Base-by-base conservation (phyloP, 2,797 vertebrate species). In the Spinus olivaceus region DNA sequence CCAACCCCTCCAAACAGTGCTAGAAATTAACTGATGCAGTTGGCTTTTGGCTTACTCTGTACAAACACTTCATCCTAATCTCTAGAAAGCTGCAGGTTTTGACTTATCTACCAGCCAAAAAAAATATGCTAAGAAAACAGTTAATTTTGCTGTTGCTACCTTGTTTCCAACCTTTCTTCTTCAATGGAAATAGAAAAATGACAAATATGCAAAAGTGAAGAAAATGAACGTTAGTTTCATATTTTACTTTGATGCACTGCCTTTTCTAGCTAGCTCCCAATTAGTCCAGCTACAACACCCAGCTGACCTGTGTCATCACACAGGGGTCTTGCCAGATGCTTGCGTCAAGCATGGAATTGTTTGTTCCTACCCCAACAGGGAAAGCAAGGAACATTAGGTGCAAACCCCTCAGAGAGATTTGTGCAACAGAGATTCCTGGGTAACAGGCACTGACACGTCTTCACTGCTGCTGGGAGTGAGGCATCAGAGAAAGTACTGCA, bases 401-500 rank as follows among this genome's bases (percentile, higher is more conserved):
- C 37, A 92, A 60, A 44, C 20, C 59, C 74, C 41, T 54, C 2
- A 37, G 61, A 78, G 16, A 63, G 51, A 81, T 50, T 5, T 28
- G 46, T 79, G 61, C 80, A 86, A 79, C 33, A 28, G 37, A 80
- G 86, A 90, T 84, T 84, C 82, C 66, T 63, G 61, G 37, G 67
- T 47, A 86, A 90, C 95, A 95, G 88, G 95, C 86, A 65, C 21
- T 28, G 69, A 94, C 95, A 95, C 0, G 74, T 81, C 76, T 86
- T 82, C 53, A 2, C n/a, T 57, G 67, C 82, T 84, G 87, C 73
- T 33, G 61, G n/a, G 33, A 91, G 87, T 0, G 6, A 94, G 51
- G 39, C 67, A 93, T 7, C 73, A 90, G 50, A 46, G 78, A 64
- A 41, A 67, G 33, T 70, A 15, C n/a, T 13, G 18, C 7, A 57